Conservation (phyloP, 2,113 vertebrate genomes). For the Pterocles orientalis region DNA sequence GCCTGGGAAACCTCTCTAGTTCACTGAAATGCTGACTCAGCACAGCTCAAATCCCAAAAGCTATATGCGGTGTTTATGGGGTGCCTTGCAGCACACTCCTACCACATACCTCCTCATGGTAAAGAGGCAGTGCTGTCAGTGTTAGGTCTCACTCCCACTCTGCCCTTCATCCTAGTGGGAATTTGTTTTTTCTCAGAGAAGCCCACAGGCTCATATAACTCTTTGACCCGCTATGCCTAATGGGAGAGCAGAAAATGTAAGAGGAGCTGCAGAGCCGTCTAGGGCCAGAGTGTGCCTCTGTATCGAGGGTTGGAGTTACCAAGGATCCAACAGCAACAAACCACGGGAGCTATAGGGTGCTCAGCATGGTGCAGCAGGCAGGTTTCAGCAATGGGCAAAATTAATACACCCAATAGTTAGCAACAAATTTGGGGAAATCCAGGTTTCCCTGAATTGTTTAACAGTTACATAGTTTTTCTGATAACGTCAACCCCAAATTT, state of each 20-base stretch:
- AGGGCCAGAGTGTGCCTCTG: neutral
- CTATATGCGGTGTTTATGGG: neutral
- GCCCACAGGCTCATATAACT: neutral
- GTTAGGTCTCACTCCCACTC: neutral
- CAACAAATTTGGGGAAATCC: neutral
- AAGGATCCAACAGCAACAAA: neutral
- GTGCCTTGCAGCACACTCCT: neutral
- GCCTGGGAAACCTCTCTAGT: neutral
- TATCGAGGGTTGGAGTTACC: fast-evolving
- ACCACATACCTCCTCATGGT: neutral
- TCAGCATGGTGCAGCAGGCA: neutral
- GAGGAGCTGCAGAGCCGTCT: neutral
- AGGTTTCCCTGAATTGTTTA: neutral
- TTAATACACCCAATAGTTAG: neutral
- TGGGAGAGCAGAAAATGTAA: neutral
- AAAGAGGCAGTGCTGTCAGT: neutral
- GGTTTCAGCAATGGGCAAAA: neutral
- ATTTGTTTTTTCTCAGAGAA: neutral
- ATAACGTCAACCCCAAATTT: neutral
- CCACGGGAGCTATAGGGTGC: fast-evolving
- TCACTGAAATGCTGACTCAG: neutral
- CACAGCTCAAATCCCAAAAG: neutral
- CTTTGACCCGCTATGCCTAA: too few species aligned
- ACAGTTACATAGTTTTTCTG: neutral
- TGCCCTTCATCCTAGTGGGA: neutral